Evolutionary conservation across 1,140 invertebrate genomes (phyloP), one percentile per base, ranked within the genome.

Genomic region (Ceratina australensis): DNA sequence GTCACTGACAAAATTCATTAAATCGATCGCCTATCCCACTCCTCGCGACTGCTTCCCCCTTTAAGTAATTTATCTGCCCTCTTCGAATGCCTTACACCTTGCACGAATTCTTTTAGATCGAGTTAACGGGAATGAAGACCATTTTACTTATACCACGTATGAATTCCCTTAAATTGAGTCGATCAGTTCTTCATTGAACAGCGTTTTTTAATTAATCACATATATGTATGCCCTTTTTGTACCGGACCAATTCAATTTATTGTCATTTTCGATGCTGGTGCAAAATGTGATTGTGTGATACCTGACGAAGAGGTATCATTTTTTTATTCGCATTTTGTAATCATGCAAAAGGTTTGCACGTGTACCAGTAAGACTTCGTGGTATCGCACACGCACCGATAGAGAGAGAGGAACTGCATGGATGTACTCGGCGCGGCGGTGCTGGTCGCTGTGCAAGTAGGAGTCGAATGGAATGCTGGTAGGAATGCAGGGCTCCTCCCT

Each of bases 1-100:
- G 65, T 78, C 82, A 77, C 50, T 59, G 72, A 54, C 57, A 52
- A 72, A 73, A 86, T 84, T 89, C 83, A 85, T 88, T 86, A 86
- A 81, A 77, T 50, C 54, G 80, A 74, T 42, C 82, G 79, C 81
- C 82, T 33, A 16, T n/a, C 13, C 63, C 10, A 54, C 61, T 26
- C 0, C 13, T 26, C 28, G 33, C 33, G 33, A 10, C 33, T 10
- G 33, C 33, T 42, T 42, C 33, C 33, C 33, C 33, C 33, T 42
- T 18, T 0, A n/a, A 52, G 16, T 3, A 13, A 57, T n/a, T 56
- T 47, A 16, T 20, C 26, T 2, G 3, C 16, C 10, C 16, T 20
- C 1, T 10, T 18, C 12, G 10, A 50, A 15, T 18, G 12, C 33
- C 20, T 16, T 22, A 15, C 2, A 52, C 50, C 50, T 24, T 10